Percentiles rank a stretch among this genome's conserved stretches.
These are phyloP conservation scores for Pongo pygmaeus DNA, from an alignment of 2,113 vertebrate species.

Conservation along the genomic window DNA sequence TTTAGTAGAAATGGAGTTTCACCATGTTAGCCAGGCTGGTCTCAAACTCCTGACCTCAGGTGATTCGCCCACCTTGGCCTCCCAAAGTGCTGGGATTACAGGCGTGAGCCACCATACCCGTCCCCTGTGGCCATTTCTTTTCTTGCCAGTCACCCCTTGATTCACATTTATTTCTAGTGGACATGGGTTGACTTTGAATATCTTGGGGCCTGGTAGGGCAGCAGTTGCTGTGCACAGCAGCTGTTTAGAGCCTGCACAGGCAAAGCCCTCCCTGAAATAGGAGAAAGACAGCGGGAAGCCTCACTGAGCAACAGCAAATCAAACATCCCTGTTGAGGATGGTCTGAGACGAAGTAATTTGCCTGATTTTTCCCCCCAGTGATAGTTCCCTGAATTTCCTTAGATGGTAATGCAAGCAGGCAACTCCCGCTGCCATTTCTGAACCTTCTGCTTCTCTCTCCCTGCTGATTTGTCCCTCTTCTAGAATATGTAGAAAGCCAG, in stretches of 20 bases:
- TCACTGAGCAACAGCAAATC: neutral
- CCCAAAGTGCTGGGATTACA: too few relatives aligned
- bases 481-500: neutral
- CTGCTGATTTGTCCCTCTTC: neutral
- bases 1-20: too few relatives aligned
- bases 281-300: neutral
- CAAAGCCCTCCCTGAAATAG: neutral
- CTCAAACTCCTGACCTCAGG: too few relatives aligned
- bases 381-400: constrained; percentile 35
- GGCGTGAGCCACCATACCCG: too few relatives aligned
- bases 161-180: constrained; percentile 21
- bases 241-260: neutral
- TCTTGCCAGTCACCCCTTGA: constrained; percentile 14
- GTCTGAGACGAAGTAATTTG: constrained; percentile 34
- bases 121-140: constrained; percentile 5
- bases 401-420: neutral
- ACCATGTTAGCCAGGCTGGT: too few relatives aligned
- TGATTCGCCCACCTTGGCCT: too few relatives aligned
- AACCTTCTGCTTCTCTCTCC: neutral
- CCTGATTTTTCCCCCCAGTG: neutral
- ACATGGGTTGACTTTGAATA: neutral
- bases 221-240: neutral
- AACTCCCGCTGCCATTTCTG: neutral
- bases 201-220: neutral
- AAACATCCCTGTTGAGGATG: neutral